A percentile compares a stretch with the other conserved stretches of the same genome.
phyloP scores from a whole-genome alignment of 2,888 invertebrate genomes.

The Apamea sordens region DNA sequence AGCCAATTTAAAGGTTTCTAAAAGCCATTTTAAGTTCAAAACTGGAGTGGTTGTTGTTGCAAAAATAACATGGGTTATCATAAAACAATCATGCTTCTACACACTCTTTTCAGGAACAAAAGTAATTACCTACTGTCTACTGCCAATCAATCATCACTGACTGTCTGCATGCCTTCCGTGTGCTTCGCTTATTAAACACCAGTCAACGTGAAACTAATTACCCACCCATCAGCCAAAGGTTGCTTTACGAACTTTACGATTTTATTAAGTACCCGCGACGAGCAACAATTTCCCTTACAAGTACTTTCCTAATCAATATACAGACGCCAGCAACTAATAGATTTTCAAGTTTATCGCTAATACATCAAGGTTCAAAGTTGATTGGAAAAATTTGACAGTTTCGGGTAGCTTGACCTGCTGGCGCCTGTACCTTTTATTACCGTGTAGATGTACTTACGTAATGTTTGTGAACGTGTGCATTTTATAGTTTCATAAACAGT shows the following conservation, averaged over 20 bases:
- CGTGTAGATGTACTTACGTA: constrained; percentile 18
- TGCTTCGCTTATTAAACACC: constrained; percentile 55
- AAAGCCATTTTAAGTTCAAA: background rate
- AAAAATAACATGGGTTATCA: background rate
- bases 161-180: constrained; percentile 50
- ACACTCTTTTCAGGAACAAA: constrained; percentile 4
- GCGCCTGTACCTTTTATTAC: constrained; percentile 41
- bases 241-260: constrained; percentile 66
- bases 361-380: too few species aligned
- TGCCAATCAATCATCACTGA: constrained; percentile 48
- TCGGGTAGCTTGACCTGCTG: too few species aligned
- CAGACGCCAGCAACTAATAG: too few species aligned
- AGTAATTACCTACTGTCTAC: constrained; percentile 27
- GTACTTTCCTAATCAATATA: constrained; percentile 23
- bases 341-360: too few species aligned
- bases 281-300: constrained; percentile 20
- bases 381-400: too few species aligned
- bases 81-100: background rate
- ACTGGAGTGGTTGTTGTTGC: background rate
- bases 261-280: constrained; percentile 35
- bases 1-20: too few species aligned
- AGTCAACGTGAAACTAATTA: constrained; percentile 68
- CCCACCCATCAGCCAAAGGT: constrained; percentile 58
- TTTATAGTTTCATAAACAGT: constrained; percentile 37
- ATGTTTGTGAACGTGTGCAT: constrained; percentile 6